Base-by-base conservation (phyloP, 2,797 vertebrate species). In the Microctenopoma stevenorrisi region DNA sequence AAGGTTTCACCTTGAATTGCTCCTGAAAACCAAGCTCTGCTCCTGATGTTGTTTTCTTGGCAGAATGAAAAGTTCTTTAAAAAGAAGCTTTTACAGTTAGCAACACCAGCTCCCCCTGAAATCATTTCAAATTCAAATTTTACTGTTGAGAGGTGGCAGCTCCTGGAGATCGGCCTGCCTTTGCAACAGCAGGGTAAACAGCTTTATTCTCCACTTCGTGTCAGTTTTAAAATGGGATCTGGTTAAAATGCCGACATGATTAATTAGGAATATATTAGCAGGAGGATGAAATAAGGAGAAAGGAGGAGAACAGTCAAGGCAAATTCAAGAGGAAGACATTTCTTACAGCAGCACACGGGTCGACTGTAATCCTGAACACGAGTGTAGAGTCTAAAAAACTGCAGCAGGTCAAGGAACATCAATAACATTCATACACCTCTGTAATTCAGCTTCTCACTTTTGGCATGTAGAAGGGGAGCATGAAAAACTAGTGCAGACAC, bases 1-100 rank as follows among this genome's bases (percentile, higher is more conserved):
- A 43, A 61, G 13, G 54, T 58, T 82, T 89, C 75, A 79, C 84
- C 83, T 81, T 86, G 71, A 80, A 62, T 67, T 18, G 12, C 48
- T 80, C 33, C 55, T 49, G 16, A 60, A 33, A 37, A 5, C 52
- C 3, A 2, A 62, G 47, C 64, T 62, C 11, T n/a, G 35, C 26
- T 59, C 25, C n/a, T 68, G 9, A 69, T 64, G 38, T n/a, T 61
- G 50, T 38, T 72, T 75, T 53, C 42, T 37, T n/a, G 0, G n/a
- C 22, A 30, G 56, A 49, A 14, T 30, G 60, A 58, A 58, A 69
- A 74, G 7, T 47, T 64, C 44, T 66, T 79, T 0, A 72, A 51
- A 67, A 51, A 12, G 7, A 59, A 35, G 2, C 14, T 14, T 72
- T 78, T 44, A 37, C 37, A 53, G 47, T n/a, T 16, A 2, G 56